Conservation (phyloP, 2,113 vertebrate genomes). For the Ictalurus punctatus region DNA sequence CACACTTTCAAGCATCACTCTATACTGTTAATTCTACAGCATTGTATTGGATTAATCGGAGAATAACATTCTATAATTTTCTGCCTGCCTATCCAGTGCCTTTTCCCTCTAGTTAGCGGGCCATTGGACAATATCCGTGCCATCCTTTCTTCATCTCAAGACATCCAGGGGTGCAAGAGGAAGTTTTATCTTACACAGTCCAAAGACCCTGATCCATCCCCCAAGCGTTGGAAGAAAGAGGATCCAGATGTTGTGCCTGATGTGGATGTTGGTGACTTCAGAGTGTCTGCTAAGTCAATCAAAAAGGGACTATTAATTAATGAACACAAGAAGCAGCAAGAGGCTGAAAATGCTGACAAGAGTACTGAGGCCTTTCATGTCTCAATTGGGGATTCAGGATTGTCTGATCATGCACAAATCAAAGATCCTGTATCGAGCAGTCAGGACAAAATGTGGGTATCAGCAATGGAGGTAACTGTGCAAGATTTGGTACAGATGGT, state of each 20-base stretch:
- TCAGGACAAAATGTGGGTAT: slow-evolving; percentile 1
- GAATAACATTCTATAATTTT: slow-evolving; percentile 15
- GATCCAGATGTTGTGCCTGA: background rate
- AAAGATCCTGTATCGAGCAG: slow-evolving; percentile 15
- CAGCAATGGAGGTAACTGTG: background rate
- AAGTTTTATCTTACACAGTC: slow-evolving; percentile 56
- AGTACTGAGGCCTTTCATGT: background rate
- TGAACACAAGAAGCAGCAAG: background rate
- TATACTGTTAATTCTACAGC: background rate
- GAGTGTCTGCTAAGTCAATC: background rate
- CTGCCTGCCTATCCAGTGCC: slow-evolving; percentile 76
- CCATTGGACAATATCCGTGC: slow-evolving; percentile 80
- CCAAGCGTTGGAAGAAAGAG: slow-evolving; percentile 65
- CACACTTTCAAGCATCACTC: too few species aligned
- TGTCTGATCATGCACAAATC: background rate
- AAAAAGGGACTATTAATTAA: background rate
- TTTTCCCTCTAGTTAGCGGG: slow-evolving; percentile 88
- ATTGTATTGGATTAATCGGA: background rate
- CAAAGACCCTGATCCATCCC: slow-evolving; percentile 50
- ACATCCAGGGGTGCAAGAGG: slow-evolving; percentile 67
- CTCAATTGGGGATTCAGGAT: background rate
- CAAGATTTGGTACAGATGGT: slow-evolving; percentile 44
- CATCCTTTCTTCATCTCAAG: slow-evolving; percentile 66
- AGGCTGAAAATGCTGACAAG: background rate
- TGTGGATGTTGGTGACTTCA: background rate